Percentiles rank a stretch among this genome's conserved stretches.
Conservation (phyloP, 2,797 vertebrate genomes). For the Anguilla anguilla region DNA sequence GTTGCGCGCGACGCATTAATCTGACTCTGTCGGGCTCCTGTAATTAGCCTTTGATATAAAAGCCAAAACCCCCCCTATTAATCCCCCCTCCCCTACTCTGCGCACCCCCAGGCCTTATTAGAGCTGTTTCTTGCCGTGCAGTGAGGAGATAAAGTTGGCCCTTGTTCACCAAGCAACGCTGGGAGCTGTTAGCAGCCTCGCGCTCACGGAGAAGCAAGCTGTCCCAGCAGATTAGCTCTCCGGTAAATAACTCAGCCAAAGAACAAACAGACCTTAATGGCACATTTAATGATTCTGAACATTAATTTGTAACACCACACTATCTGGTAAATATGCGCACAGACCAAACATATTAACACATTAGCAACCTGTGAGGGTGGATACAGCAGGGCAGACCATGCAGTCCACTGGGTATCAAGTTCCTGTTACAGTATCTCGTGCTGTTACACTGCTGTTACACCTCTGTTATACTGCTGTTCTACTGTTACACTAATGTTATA, state of each 20-base stretch:
- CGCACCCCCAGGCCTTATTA: not conserved
- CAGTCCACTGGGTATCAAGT: not conserved
- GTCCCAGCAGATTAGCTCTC: constrained; percentile 1
- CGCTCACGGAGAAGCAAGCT: not conserved
- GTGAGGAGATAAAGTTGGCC: not conserved
- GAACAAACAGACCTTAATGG: not conserved
- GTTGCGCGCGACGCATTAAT: constrained; percentile 17
- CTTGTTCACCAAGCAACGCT: not conserved
- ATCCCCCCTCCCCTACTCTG: not conserved
- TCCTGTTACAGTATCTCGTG: too few species aligned
- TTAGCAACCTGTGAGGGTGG: not conserved
- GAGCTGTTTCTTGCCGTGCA: not conserved
- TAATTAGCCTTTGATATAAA: constrained; percentile 31
- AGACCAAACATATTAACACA: not conserved
- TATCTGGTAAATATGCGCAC: not conserved
- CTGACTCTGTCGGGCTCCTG: not conserved
- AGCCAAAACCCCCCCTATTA: constrained; percentile 23
- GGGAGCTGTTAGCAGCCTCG: not conserved
- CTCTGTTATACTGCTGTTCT: too few species aligned
- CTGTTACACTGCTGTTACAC: not conserved
- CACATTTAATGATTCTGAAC: not conserved
- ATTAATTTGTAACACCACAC: not conserved
- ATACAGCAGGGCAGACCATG: not conserved
- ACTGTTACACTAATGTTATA: too few species aligned
- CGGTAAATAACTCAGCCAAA: not conserved